Evolutionary conservation across 2,797 vertebrate species (phyloP).

Genomic region (Microcaecilia unicolor): DNA sequence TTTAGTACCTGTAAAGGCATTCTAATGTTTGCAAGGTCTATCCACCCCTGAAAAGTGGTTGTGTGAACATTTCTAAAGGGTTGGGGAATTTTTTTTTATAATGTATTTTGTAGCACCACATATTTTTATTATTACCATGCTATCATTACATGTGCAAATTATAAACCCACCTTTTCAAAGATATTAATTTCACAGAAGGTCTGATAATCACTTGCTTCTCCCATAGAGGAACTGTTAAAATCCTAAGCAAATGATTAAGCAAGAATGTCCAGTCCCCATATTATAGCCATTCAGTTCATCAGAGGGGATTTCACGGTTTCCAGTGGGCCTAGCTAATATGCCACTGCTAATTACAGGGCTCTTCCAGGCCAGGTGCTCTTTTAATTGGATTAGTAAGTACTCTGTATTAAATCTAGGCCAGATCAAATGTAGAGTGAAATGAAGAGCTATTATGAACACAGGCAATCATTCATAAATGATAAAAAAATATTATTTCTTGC

Average conservation of each 20-base stretch:
- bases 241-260: conserved; percentile 24
- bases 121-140: too few species aligned
- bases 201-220: conserved; percentile 10
- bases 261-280: conserved; percentile 24
- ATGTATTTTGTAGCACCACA: too few species aligned
- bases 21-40: too few species aligned
- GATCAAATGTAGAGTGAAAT: conserved; percentile 24
- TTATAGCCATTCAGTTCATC: conserved; percentile 20
- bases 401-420: conserved; percentile 23
- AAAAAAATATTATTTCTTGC: conserved; percentile 16
- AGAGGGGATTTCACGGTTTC: conserved; percentile 39
- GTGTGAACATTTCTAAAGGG: too few species aligned
- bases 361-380: conserved; percentile 44
- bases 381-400: conserved; percentile 43
- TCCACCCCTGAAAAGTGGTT: too few species aligned
- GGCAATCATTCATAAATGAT: conserved; percentile 23
- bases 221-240: conserved; percentile 20
- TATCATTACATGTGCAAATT: too few species aligned
- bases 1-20: too few species aligned
- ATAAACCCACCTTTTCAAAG: too few species aligned
- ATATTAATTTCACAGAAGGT: neutral
- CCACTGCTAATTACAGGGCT: conserved; percentile 36
- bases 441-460: conserved; percentile 13
- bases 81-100: too few species aligned
- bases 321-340: conserved; percentile 30